phyloP scores from a whole-genome alignment of 2,113 vertebrate species.

The Ovibos moschatus region DNA sequence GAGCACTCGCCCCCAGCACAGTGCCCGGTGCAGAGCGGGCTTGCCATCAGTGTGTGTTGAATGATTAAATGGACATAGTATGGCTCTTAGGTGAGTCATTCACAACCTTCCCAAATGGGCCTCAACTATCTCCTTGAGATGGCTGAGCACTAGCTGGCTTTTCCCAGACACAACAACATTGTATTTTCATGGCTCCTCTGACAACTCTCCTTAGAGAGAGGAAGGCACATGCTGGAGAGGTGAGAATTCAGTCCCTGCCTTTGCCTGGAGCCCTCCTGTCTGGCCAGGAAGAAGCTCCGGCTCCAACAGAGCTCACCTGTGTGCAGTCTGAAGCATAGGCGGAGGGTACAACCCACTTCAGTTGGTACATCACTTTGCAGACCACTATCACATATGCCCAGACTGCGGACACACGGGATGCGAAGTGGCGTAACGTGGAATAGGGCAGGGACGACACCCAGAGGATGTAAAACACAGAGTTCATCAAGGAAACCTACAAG shows the following conservation, averaged over 20 bases:
- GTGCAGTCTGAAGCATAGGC: conserved; percentile 85
- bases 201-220: neutral
- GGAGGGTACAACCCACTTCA: conserved; percentile 82
- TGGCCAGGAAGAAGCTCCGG: neutral
- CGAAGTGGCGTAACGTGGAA: conserved; percentile 73
- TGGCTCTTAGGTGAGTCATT: neutral
- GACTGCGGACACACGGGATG: conserved; percentile 80
- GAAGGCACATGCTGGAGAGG: neutral
- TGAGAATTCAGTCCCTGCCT: neutral
- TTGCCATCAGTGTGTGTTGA: neutral
- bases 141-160: neutral
- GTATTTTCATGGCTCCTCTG: neutral
- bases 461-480: conserved; percentile 79
- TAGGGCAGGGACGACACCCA: conserved; percentile 84
- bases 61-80: accelerated
- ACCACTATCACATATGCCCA: conserved; percentile 85
- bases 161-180: neutral
- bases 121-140: neutral
- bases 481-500: conserved; percentile 83
- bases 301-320: conserved; percentile 73
- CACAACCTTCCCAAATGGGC: neutral
- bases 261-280: neutral
- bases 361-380: conserved; percentile 87
- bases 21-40: neutral
- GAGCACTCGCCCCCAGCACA: neutral